Evolutionary conservation across 2,888 invertebrate species (phyloP).

Genomic region (Acanthosepion lycidas): DNA sequence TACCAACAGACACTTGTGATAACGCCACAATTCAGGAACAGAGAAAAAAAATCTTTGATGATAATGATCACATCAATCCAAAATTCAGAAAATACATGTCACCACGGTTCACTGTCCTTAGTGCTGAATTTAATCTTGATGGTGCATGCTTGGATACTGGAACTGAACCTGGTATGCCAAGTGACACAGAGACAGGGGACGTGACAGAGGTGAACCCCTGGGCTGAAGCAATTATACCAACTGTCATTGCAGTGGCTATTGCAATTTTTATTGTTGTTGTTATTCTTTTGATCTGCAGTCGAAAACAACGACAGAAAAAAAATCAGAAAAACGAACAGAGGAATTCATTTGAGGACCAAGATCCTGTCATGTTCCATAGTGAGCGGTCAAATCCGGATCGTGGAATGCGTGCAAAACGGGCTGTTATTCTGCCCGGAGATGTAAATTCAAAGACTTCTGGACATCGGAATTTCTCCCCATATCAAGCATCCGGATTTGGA

Average conservation of each 20-base stretch:
- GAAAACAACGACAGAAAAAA: slow-evolving; percentile 49
- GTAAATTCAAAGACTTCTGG: slow-evolving; percentile 35
- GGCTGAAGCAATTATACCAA: slow-evolving; percentile 57
- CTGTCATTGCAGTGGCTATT: slow-evolving; percentile 55
- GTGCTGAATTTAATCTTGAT: slow-evolving; percentile 50
- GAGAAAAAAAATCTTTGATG: slow-evolving; percentile 51
- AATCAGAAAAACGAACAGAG: slow-evolving; percentile 57
- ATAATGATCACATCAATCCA: slow-evolving; percentile 50
- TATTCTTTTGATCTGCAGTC: slow-evolving; percentile 54
- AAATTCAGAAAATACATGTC: slow-evolving; percentile 53
- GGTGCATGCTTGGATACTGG: slow-evolving; percentile 52
- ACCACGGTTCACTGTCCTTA: slow-evolving; percentile 49
- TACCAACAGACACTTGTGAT: slow-evolving; percentile 52
- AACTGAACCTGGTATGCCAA: not conserved
- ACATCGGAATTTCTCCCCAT: slow-evolving; percentile 42
- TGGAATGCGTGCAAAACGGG: slow-evolving; percentile 57
- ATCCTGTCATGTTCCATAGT: slow-evolving; percentile 65
- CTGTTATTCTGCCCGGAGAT: slow-evolving; percentile 59
- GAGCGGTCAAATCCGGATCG: slow-evolving; percentile 63
- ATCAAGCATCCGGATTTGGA: slow-evolving; percentile 34
- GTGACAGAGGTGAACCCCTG: slow-evolving; percentile 50
- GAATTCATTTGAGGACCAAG: slow-evolving; percentile 63
- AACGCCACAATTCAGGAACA: slow-evolving; percentile 52
- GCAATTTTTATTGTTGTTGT: slow-evolving; percentile 56
- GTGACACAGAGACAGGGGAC: slow-evolving; percentile 36